Evolutionary conservation across 2,113 vertebrate genomes (phyloP).

Genomic region (Aegithalos caudatus): DNA sequence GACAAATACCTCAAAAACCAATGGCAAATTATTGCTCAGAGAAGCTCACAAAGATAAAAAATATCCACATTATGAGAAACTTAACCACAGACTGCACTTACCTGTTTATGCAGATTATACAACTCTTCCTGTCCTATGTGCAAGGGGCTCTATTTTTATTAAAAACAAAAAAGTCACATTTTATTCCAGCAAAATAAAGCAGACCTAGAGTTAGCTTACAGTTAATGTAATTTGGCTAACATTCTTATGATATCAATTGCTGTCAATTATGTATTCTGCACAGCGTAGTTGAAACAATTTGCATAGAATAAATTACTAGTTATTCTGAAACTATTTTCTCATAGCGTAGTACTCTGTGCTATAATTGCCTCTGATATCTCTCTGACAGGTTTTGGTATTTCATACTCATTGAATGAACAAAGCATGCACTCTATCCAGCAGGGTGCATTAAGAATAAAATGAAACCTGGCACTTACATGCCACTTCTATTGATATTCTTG

Average conservation of each 20-base stretch:
- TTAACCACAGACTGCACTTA: background rate
- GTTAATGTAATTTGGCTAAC: background rate
- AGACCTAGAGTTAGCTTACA: background rate
- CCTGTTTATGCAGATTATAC: background rate
- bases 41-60: background rate
- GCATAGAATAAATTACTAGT: slow-evolving; percentile 29
- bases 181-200: background rate
- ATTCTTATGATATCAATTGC: background rate
- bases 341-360: background rate
- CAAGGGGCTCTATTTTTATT: background rate
- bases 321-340: slow-evolving; percentile 42
- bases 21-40: background rate
- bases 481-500: background rate
- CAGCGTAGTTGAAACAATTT: background rate
- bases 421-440: background rate
- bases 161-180: background rate
- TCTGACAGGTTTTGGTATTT: slow-evolving; percentile 11
- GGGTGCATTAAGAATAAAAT: background rate
- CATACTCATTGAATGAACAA: background rate
- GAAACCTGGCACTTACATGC: slow-evolving; percentile 6
- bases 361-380: slow-evolving; percentile 37
- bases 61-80: background rate
- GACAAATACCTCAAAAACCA: background rate
- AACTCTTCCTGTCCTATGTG: background rate
- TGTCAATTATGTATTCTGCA: slow-evolving; percentile 17